Conservation (phyloP, 2,888 invertebrate genomes). For the Proisotoma minuta region DNA sequence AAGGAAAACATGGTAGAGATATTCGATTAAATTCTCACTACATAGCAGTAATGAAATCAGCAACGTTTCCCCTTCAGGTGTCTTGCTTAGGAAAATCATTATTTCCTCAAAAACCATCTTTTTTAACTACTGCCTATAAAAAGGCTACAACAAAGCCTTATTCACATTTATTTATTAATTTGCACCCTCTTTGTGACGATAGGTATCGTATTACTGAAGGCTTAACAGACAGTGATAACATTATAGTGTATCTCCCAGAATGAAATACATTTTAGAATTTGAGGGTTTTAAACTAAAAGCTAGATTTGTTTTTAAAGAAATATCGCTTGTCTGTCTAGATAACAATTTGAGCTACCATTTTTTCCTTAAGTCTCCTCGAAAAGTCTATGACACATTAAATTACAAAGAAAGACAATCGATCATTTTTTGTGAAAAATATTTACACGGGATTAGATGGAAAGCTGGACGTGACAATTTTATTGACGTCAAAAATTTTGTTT, state of each 20-base stretch:
- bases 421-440: not conserved
- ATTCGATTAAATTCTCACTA: constrained; percentile 8
- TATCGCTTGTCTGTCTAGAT: not conserved
- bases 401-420: not conserved
- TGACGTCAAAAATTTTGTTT: not conserved
- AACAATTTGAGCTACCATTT: not conserved
- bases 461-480: not conserved
- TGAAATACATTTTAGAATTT: constrained; percentile 2
- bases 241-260: not conserved
- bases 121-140: not conserved
- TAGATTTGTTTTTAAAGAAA: constrained; percentile 1
- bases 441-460: constrained; percentile 1
- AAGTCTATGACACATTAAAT: no score
- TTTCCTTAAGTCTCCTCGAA: not conserved
- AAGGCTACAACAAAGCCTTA: constrained; percentile 1
- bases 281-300: not conserved
- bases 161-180: constrained; percentile 6
- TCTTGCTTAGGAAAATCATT: not conserved
- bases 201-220: not conserved
- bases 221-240: not conserved
- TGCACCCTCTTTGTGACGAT: constrained; percentile 9
- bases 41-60: not conserved
- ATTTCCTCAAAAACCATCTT: not conserved
- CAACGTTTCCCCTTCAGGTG: constrained; percentile 1
- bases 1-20: constrained; percentile 18